These are phyloP conservation scores for Drosophila sordidula DNA, from an alignment of 2,888 invertebrate species.

Conservation along the genomic window DNA sequence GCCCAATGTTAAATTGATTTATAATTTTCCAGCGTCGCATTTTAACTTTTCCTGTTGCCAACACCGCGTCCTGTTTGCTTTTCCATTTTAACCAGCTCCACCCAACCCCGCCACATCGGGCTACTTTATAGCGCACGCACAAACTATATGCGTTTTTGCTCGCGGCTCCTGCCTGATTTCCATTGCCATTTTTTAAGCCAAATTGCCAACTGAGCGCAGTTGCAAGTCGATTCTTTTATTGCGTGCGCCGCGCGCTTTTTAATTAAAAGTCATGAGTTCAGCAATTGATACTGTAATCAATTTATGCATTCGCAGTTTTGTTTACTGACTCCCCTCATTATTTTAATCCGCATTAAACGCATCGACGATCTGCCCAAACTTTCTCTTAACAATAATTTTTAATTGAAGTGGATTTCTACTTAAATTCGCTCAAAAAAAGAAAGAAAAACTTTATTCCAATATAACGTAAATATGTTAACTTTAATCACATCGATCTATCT, in stretches of 20 bases:
- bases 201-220: slow-evolving; percentile 55
- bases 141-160: slow-evolving; percentile 23
- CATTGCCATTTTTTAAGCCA: slow-evolving; percentile 49
- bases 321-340: slow-evolving; percentile 36
- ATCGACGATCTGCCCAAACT: slow-evolving; percentile 8
- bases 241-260: slow-evolving; percentile 41
- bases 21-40: slow-evolving; percentile 72
- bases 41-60: slow-evolving; percentile 73
- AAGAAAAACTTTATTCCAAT: too few species aligned
- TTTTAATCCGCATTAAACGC: slow-evolving; percentile 29
- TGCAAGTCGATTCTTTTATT: slow-evolving; percentile 39
- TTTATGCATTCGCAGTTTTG: slow-evolving; percentile 50
- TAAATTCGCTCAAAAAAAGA: too few species aligned
- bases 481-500: too few species aligned
- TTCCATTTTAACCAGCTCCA: slow-evolving; percentile 20
- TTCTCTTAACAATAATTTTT: slow-evolving; percentile 7
- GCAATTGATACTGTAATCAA: slow-evolving; percentile 76
- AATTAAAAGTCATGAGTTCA: slow-evolving; percentile 76
- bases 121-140: slow-evolving; percentile 17
- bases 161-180: slow-evolving; percentile 36
- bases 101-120: not conserved
- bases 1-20: slow-evolving; percentile 74
- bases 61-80: slow-evolving; percentile 56
- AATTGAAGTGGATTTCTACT: slow-evolving; percentile 10
- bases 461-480: too few species aligned